Evolutionary conservation across 1,140 invertebrate genomes (phyloP), one percentile per base, ranked within the genome.

Genomic region (Eciton burchellii): DNA sequence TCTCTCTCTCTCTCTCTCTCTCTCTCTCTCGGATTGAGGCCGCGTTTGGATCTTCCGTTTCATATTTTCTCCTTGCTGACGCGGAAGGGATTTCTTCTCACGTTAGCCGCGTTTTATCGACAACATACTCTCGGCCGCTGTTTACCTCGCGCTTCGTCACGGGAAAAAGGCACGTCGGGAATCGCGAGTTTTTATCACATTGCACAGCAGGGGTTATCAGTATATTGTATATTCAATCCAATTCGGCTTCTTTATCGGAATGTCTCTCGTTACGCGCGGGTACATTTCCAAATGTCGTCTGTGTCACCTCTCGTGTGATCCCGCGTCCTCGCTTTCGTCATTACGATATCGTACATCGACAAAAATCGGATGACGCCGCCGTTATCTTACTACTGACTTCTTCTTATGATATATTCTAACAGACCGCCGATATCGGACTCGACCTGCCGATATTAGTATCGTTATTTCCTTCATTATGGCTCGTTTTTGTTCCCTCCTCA

Each of bases 161-260:
- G 74, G 56, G 56, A 79, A 79, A 79, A 43, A 35, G 21, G 57
- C 29, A 35, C 3, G 11, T 26, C 35, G 43, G 24, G 26, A 52
- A 12, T 24, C 19, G 16, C 9, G 45, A 65, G 9, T 66, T 77
- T 77, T 66, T 77, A 66, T 77, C 73, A 24, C 54, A 35, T 26
- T 54, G 16, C 24, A 65, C 60, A 24, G 21, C n/a, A 16, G 12
- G 56, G 24, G 24, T 79, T 79, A 56, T 79, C 63, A 45, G 70
- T 70, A 45, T n/a, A 70, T 19, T 26, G 8, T 77, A 26, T 19
- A 43, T 45, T 57, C 24, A 1, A 43, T 57, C 14, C 12, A 19
- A 45, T 57, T 45, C 43, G n/a, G 35, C 35, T 35, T 26, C 35
- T 56, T 56, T 70, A 29, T 68, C 21, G 3, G n/a, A 43, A 5